Percentiles rank a stretch among this genome's conserved stretches.
Conservation (phyloP, 2,797 vertebrate species). For the Helarctos malayanus region DNA sequence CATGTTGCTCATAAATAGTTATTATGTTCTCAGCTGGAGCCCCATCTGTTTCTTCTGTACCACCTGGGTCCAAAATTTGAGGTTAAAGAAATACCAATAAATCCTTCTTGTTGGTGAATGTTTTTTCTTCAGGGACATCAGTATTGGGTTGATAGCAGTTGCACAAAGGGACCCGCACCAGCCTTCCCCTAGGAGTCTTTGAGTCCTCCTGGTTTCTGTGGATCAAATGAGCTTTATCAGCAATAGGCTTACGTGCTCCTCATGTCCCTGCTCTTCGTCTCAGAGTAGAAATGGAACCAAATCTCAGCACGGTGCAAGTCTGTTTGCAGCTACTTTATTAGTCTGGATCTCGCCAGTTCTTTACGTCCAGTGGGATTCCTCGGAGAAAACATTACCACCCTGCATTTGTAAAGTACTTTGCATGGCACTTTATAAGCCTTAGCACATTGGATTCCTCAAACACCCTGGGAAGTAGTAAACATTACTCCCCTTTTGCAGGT, state of each 20-base stretch:
- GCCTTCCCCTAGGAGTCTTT: not conserved
- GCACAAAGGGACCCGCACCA: not conserved
- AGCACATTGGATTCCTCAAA: not conserved
- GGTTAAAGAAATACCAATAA: not conserved
- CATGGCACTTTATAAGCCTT: not conserved
- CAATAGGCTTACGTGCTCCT: not conserved
- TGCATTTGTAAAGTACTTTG: not conserved
- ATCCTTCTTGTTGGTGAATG: not conserved
- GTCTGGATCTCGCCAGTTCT: not conserved
- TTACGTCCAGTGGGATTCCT: not conserved
- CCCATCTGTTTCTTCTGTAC: slow-evolving; percentile 18
- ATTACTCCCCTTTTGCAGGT: not conserved
- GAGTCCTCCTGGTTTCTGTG: not conserved
- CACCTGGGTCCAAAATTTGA: not conserved
- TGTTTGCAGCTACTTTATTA: not conserved
- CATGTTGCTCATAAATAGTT: not conserved
- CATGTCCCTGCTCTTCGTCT: not conserved
- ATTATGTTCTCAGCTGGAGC: not conserved
- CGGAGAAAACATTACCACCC: not conserved
- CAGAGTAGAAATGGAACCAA: not conserved
- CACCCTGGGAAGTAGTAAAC: not conserved
- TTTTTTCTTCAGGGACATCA: not conserved
- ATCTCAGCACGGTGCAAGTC: not conserved
- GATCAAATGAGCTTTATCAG: slow-evolving; percentile 12
- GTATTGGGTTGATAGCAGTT: not conserved